These are phyloP conservation scores for Cheilosia grossa DNA, from an alignment of 2,888 invertebrate species.

Conservation along the genomic window DNA sequence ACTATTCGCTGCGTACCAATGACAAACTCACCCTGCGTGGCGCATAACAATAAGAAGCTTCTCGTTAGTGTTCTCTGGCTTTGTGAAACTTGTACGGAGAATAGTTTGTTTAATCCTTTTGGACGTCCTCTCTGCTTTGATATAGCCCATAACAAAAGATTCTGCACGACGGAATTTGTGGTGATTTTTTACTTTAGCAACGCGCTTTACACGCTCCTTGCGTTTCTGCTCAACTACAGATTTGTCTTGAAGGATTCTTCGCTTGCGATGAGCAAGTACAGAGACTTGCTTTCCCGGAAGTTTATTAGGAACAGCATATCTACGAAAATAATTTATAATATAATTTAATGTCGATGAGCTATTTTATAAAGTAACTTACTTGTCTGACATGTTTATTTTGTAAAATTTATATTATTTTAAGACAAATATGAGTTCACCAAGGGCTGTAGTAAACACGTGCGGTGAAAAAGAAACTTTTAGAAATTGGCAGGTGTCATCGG, in stretches of 20 bases:
- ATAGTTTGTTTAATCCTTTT: constrained; percentile 80
- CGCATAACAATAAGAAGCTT: constrained; percentile 81
- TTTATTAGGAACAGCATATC: constrained; percentile 83
- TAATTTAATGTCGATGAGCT: not conserved
- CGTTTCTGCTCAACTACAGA: constrained; percentile 80
- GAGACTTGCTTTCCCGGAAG: constrained; percentile 83
- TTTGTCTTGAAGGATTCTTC: constrained; percentile 81
- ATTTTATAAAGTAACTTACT: constrained; percentile 77
- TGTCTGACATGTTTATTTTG: constrained; percentile 80
- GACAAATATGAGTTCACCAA: not conserved
- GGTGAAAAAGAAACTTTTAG: constrained; percentile 19
- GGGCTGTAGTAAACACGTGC: constrained; percentile 60
- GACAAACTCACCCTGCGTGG: constrained; percentile 79
- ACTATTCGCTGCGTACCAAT: not conserved
- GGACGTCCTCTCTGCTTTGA: constrained; percentile 81
- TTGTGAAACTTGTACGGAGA: constrained; percentile 78
- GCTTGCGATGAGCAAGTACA: constrained; percentile 82
- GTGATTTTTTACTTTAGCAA: constrained; percentile 77
- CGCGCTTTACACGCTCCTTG: constrained; percentile 78
- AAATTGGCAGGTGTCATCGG: not conserved
- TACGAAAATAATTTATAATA: constrained; percentile 56
- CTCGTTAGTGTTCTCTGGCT: constrained; percentile 78
- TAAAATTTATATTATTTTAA: constrained; percentile 15
- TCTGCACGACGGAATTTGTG: constrained; percentile 82
- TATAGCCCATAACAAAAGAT: constrained; percentile 81